These are phyloP conservation scores for Ophioninae sp. DNA, from an alignment of 2,888 invertebrate genomes.

Conservation along the genomic window DNA sequence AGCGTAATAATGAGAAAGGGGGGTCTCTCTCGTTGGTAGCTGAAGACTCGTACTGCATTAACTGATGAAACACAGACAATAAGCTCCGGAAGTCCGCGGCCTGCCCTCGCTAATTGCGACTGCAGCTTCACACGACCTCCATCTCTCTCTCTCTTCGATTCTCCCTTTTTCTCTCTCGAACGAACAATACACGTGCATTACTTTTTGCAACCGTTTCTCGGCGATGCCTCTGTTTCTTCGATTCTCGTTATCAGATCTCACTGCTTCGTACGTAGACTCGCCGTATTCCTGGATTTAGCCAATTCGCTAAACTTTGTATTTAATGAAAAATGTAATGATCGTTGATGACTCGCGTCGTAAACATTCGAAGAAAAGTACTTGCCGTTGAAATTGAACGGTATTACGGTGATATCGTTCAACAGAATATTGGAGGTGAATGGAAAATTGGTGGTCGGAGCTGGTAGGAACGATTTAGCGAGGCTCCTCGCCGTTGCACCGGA, in stretches of 20 bases:
- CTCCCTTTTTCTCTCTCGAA: background rate
- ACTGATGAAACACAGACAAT: conserved; percentile 52
- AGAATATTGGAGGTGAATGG: conserved; percentile 93
- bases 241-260: background rate
- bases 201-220: conserved; percentile 3
- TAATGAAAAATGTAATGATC: too few relatives aligned
- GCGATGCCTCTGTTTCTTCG: background rate
- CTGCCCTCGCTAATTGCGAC: conserved; percentile 77
- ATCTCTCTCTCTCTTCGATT: too few relatives aligned
- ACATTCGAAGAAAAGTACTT: background rate
- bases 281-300: background rate
- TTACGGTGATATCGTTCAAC: conserved; percentile 68
- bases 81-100: conserved; percentile 78
- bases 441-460: conserved; percentile 86
- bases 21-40: conserved; percentile 3
- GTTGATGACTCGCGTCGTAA: too few relatives aligned
- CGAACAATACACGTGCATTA: conserved; percentile 19
- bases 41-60: conserved; percentile 13
- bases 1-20: background rate
- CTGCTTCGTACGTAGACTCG: background rate
- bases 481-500: conserved; percentile 84
- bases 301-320: background rate
- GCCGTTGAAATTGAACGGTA: background rate
- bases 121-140: conserved; percentile 77
- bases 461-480: conserved; percentile 87